Percentiles rank a stretch among this genome's conserved stretches.
These are phyloP conservation scores for Crotalus viridis DNA, from an alignment of 2,113 vertebrate species.

Conservation along the genomic window DNA sequence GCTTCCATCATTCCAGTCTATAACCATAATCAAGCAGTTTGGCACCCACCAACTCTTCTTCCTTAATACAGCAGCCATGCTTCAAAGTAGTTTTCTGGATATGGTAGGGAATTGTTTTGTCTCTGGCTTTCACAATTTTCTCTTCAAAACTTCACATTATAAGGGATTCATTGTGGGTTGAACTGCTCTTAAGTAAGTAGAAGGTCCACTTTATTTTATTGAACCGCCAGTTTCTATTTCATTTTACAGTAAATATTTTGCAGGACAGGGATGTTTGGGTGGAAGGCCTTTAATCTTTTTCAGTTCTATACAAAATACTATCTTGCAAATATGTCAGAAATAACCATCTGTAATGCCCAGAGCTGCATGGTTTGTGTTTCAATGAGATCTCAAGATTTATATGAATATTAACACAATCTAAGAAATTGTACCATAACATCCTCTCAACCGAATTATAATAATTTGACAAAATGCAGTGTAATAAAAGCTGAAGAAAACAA, in stretches of 20 bases:
- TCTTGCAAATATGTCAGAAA: background rate
- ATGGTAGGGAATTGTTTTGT: background rate
- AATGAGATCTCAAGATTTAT: background rate
- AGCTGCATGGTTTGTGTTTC: background rate
- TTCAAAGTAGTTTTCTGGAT: background rate
- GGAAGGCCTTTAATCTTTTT: background rate
- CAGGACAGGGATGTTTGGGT: background rate
- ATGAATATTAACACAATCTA: background rate
- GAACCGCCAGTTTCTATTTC: background rate
- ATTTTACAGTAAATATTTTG: background rate
- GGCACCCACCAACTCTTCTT: background rate
- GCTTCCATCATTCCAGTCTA: background rate
- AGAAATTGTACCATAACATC: background rate
- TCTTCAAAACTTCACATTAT: background rate
- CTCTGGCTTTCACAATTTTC: background rate
- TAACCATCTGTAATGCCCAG: background rate
- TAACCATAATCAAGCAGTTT: background rate
- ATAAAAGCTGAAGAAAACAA: background rate
- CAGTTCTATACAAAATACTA: background rate
- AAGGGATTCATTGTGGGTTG: background rate
- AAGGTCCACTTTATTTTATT: background rate
- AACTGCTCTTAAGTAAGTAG: background rate
- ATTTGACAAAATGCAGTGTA: background rate
- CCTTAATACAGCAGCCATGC: background rate
- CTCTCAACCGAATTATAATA: background rate